Evolutionary conservation across 2,888 invertebrate species (phyloP), one percentile per base, ranked within the genome.

Genomic region (Cremastobaeus sp.): DNA sequence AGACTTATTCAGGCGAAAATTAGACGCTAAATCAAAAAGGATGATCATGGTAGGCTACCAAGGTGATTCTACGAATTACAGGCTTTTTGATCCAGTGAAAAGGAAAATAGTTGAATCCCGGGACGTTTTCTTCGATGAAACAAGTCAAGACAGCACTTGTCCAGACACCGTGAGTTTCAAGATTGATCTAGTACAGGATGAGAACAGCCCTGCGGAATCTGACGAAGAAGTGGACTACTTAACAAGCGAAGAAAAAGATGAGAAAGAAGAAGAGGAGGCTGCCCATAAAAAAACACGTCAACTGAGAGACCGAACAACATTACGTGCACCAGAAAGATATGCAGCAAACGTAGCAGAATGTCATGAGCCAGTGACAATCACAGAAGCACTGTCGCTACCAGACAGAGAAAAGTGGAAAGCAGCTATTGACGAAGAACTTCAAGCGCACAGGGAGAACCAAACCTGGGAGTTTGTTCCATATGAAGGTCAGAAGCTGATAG

Each of bases 381-480:
- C 0, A 11, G 69, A 76, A 17, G 68, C 75, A 3, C n/a, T 73
- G 0, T 6, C 25, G 0, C 28, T 55, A 4, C 34, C 35, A 0
- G 62, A 76, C 2, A 15, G 54, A 0, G 25, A 28, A 0, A 5
- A 55, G 4, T 76, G 71, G 71, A 35, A 11, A 18, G 9, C 15
- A 3, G 72, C 72, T 0, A 74, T 74, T 4, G 6, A 68, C 1
- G 65, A 59, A 12, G 72, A 76, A 11, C 32, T 74, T 1, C 0
- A 47, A 0, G 55, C 74, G 0, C 74, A 74, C 21, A 6, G 52
- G 9, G 35, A 45, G n/a, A 76, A 77, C 11, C 9, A 54, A 5
- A 76, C 76, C 0, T 76, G 78, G 77, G 39, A 50, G 0, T 20
- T 76, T 0, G 70, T 77, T 1, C 28, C 20, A 17, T 20, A 30